Base-by-base conservation (phyloP, 1,140 invertebrate species). In the Hydropsyche tenuis region DNA sequence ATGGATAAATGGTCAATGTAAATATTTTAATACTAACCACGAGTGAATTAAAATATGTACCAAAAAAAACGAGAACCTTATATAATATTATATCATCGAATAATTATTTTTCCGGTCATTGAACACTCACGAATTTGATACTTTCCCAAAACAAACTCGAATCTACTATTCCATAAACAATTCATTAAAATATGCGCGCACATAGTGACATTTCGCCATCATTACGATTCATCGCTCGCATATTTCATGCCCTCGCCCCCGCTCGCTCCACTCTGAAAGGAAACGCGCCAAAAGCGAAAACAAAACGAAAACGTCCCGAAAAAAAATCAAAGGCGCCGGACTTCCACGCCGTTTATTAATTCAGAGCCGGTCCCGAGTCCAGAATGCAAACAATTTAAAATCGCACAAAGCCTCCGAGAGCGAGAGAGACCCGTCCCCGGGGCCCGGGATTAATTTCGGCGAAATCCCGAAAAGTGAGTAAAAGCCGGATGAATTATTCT, bases 401-500 rank as follows among this genome's bases (percentile, higher is more conserved):
- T 70, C 68, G 56, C 65, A 23, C 42, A 68, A 12, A 66, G 64
- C 5, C 63, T n/a, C n/a, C n/a, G n/a, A 42, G 16, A 51, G 3
- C 51, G 6, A 20, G 64, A 16, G 45, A 48, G 23, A 48, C 18
- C 65, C 4, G 16, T 23, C 22, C 45, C 14, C 56, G 20, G 65
- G 37, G 65, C 48, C 65, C 65, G 16, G 63, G 66, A 65, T 74
- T 76, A 76, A 76, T 76, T 76, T 74, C 68, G 68, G 46, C 66
- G 69, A 74, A 76, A 76, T 76, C 75, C 69, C 72, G 75, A 77
- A 77, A 77, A 77, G 75, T 74, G 75, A 73, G 69, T 76, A 65
- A 63, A 72, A 74, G 72, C 53, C 30, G 69, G 75, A 77, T 77
- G 75, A 77, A 74, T 73, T 74, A 73, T 77, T 77, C 75, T 77